These are phyloP conservation scores for Tetanocera ferruginea DNA, from an alignment of 2,888 invertebrate species.

Conservation along the genomic window DNA sequence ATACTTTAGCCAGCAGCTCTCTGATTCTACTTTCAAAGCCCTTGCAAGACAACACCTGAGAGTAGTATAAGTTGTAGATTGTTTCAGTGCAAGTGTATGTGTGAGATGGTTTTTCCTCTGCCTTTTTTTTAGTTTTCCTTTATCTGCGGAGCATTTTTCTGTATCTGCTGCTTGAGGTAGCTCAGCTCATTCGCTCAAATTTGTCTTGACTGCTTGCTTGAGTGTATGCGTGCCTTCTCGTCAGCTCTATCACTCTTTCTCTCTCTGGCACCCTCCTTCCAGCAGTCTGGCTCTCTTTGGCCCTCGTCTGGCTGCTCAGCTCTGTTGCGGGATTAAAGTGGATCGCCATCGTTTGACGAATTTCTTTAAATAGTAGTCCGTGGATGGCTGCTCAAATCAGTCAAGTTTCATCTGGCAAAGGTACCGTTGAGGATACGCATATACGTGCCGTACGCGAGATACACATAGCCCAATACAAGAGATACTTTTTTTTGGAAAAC, in stretches of 20 bases:
- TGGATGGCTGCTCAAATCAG: constrained; percentile 62
- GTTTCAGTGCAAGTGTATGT: not conserved
- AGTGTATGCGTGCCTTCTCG: not conserved
- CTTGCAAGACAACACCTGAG: not conserved
- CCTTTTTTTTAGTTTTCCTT: constrained; percentile 3
- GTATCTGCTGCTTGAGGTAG: constrained; percentile 4
- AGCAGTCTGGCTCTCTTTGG: constrained; percentile 21
- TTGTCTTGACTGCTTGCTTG: not conserved
- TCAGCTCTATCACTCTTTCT: not conserved
- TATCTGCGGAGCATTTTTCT: constrained; percentile 30
- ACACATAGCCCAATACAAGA: constrained; percentile 21
- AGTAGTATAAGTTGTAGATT: not conserved
- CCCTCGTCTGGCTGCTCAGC: constrained; percentile 34
- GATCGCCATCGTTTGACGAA: constrained; percentile 30
- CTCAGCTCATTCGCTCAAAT: constrained; percentile 23
- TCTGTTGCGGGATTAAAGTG: constrained; percentile 46
- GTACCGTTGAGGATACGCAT: constrained; percentile 52
- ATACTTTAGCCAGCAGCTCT: not conserved
- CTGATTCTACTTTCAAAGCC: not conserved
- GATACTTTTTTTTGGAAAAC: constrained; percentile 14
- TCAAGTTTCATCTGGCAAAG: constrained; percentile 63
- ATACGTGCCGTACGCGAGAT: constrained; percentile 12
- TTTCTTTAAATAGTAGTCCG: constrained; percentile 68
- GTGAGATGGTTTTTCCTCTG: constrained; percentile 19
- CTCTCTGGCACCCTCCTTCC: not conserved